Evolutionary conservation across 1,140 invertebrate genomes (phyloP), one percentile per base, ranked within the genome.

Genomic region (Lepidotrigona ventralis): DNA sequence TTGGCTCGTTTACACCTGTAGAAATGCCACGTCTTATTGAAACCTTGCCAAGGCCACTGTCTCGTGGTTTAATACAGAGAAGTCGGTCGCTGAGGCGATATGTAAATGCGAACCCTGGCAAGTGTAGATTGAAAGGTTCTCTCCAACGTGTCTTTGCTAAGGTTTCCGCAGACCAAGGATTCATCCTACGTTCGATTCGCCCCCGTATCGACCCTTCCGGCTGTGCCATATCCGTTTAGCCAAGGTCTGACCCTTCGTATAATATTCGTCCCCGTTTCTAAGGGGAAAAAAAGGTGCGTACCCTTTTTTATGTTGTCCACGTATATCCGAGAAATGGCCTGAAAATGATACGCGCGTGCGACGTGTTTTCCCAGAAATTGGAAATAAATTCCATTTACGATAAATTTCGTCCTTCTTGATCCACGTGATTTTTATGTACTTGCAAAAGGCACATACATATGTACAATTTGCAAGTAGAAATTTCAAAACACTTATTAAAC

Each of bases 241-340:
- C 51, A 73, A 74, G 70, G 29, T 39, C 71, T 33, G 72, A 81
- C 72, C 72, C 72, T 76, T 68, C 80, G n/a, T 53, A n/a, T 75
- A 81, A 81, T 81, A 74, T 81, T n/a, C 60, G 17, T 21, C 63
- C 80, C 56, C 12, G 5, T 58, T 56, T 64, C 53, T n/a, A 46
- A 23, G 15, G 51, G 23, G 21, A 73, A 29, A 56, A n/a, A n/a
- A 56, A 5, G 1, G 14, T 26, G 26, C 21, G 11, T 8, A 17
- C 63, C 26, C 46, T 75, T 81, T 68, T 81, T 68, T 68, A 68
- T 58, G 66, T 74, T 39, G 19, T 0, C 19, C 21, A 23, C 69
- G 54, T 46, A 54, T 29, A n/a, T 29, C 11, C 23, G 23, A 15
- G 26, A 53, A 66, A 74, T 56, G 26, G n/a, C 19, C 53, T 29